These are phyloP conservation scores for Drosophila nigrodunni DNA, from an alignment of 1,140 invertebrate genomes.

Conservation along the genomic window DNA sequence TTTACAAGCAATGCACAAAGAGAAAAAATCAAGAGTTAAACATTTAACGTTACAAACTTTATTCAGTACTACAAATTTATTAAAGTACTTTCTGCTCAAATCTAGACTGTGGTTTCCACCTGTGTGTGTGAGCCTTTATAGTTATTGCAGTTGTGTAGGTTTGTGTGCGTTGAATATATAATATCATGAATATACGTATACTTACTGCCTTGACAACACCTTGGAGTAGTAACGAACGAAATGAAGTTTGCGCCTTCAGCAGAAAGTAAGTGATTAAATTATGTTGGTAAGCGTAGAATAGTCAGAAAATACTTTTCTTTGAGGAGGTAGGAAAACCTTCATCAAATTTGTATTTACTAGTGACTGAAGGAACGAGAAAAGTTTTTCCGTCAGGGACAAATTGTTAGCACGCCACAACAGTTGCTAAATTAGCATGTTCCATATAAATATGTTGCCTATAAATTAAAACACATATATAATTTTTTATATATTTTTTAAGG, in stretches of 20 bases:
- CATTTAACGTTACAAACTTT: too few relatives aligned
- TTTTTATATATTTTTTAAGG: constrained; percentile 77
- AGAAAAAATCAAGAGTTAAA: too few relatives aligned
- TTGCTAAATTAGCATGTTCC: constrained; percentile 8
- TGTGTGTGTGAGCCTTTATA: constrained; percentile 16
- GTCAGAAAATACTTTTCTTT: neutral
- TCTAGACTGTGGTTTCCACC: neutral
- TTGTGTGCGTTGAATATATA: neutral
- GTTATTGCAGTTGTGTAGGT: neutral
- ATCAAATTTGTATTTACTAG: constrained; percentile 6
- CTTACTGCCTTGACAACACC: constrained; percentile 38
- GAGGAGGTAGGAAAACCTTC: neutral
- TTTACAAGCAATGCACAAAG: neutral
- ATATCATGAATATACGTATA: neutral
- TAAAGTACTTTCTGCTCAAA: too few relatives aligned
- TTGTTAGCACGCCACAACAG: constrained; percentile 34
- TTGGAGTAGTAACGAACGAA: constrained; percentile 11
- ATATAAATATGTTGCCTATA: neutral
- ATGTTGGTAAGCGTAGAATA: constrained; percentile 5
- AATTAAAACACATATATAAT: constrained; percentile 51
- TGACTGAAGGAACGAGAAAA: constrained; percentile 9
- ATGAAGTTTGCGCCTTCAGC: constrained; percentile 21
- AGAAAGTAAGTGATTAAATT: constrained; percentile 42
- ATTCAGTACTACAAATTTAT: too few relatives aligned
- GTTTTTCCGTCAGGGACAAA: constrained; percentile 22